Evolutionary conservation across 2,797 vertebrate species (phyloP).

Genomic region (Hydrocynus forskahlii): DNA sequence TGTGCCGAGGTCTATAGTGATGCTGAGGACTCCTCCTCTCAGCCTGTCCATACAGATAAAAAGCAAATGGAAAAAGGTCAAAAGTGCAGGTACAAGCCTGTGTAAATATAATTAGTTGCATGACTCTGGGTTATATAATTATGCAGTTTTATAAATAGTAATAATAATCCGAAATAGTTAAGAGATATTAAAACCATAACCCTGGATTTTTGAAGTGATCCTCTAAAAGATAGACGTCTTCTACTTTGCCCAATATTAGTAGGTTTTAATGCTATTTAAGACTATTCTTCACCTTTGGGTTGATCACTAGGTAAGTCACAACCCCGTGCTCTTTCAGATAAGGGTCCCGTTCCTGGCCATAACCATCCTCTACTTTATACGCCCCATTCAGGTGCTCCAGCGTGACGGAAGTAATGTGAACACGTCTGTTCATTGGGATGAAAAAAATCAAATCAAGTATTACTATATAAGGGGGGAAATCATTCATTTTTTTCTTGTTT

Average conservation of each 20-base stretch:
- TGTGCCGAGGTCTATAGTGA: slow-evolving; percentile 85
- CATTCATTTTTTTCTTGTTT: no score
- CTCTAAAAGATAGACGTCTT: neutral
- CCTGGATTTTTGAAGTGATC: neutral
- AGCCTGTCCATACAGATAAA: slow-evolving; percentile 71
- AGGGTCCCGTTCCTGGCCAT: slow-evolving; percentile 89
- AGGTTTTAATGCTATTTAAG: neutral
- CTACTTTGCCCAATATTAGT: neutral
- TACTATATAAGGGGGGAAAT: neutral
- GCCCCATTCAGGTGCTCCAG: slow-evolving; percentile 93
- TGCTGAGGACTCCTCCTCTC: slow-evolving; percentile 91
- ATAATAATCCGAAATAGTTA: no score
- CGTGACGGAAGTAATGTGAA: slow-evolving; percentile 96
- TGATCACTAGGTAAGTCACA: slow-evolving; percentile 94
- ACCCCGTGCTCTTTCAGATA: slow-evolving; percentile 94
- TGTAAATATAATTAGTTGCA: no score
- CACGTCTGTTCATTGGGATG: slow-evolving; percentile 80
- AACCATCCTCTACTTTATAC: slow-evolving; percentile 95
- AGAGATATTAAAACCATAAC: neutral
- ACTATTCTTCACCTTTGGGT: slow-evolving; percentile 87
- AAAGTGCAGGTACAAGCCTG: neutral
- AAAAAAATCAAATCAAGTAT: neutral
- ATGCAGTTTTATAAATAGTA: no score
- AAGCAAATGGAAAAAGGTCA: neutral
- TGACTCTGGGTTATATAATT: no score